phyloP scores from a whole-genome alignment of 2,113 vertebrate species.

The Ptilonorhynchus violaceus region DNA sequence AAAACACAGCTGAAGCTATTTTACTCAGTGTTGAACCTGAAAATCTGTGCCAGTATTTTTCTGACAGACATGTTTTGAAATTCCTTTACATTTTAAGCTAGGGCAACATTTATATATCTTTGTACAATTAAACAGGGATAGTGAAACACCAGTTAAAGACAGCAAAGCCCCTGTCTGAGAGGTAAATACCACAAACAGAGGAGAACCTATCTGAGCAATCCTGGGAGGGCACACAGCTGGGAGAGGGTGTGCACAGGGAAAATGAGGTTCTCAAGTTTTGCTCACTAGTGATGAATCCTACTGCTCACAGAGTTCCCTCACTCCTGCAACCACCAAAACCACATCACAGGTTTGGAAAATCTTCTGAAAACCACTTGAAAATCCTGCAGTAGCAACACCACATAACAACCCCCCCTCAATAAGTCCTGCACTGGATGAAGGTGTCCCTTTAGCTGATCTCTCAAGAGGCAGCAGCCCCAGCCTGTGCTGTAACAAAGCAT shows the following conservation, averaged over 20 bases:
- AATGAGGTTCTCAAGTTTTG: neutral
- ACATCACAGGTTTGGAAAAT: constrained; percentile 20
- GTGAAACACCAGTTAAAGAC: neutral
- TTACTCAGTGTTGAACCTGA: neutral
- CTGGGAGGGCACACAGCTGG: neutral
- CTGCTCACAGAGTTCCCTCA: neutral
- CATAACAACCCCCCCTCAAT: neutral
- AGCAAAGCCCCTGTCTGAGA: neutral
- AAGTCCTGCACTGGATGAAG: neutral
- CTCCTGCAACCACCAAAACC: neutral
- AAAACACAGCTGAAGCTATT: neutral
- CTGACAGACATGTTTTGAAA: neutral
- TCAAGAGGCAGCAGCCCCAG: neutral
- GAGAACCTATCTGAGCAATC: neutral
- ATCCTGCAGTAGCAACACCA: neutral
- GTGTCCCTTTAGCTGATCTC: neutral
- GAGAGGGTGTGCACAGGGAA: neutral
- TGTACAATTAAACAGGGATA: neutral
- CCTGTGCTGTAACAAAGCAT: neutral
- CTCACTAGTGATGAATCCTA: neutral
- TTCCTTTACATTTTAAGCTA: neutral
- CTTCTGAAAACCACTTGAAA: neutral
- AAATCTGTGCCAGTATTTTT: neutral
- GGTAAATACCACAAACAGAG: neutral
- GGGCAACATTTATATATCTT: neutral